Percentiles rank a stretch among this genome's conserved stretches.
Conservation (phyloP, 2,797 vertebrate species). For the Todus mexicanus region DNA sequence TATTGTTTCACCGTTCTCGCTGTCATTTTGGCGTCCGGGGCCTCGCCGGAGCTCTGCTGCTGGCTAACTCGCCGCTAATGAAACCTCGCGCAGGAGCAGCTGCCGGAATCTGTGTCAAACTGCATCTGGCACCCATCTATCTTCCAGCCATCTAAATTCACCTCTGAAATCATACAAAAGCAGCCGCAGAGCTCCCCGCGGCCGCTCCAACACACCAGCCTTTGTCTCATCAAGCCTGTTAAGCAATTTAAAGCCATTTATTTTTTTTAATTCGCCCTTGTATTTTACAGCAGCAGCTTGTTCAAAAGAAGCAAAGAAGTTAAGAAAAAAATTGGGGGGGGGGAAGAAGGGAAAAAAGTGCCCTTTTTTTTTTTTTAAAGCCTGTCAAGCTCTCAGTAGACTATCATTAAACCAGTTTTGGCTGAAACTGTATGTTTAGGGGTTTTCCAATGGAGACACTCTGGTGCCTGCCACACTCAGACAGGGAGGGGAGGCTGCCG, state of each 20-base stretch:
- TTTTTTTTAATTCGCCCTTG: constrained; percentile 48
- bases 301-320: constrained; percentile 2
- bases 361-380: not conserved
- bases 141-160: constrained; percentile 76
- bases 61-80: constrained; percentile 62
- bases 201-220: constrained; percentile 65
- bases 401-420: constrained; percentile 70
- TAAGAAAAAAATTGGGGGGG: not conserved
- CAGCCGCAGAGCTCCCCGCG: constrained; percentile 57
- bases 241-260: constrained; percentile 66
- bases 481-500: constrained; percentile 70
- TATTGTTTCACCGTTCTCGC: constrained; percentile 59
- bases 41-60: constrained; percentile 63
- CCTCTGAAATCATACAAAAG: constrained; percentile 75
- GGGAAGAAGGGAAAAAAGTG: not conserved
- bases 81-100: constrained; percentile 73
- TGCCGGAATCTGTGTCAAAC: constrained; percentile 76
- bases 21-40: constrained; percentile 43
- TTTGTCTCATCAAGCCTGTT: constrained; percentile 72
- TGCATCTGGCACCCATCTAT: constrained; percentile 82
- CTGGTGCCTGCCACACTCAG: constrained; percentile 73
- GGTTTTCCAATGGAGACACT: constrained; percentile 74
- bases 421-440: constrained; percentile 68
- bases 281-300: constrained; percentile 50
- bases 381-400: constrained; percentile 66